These are phyloP conservation scores for Cerceris ruficornis DNA, from an alignment of 2,888 invertebrate species.

Conservation along the genomic window DNA sequence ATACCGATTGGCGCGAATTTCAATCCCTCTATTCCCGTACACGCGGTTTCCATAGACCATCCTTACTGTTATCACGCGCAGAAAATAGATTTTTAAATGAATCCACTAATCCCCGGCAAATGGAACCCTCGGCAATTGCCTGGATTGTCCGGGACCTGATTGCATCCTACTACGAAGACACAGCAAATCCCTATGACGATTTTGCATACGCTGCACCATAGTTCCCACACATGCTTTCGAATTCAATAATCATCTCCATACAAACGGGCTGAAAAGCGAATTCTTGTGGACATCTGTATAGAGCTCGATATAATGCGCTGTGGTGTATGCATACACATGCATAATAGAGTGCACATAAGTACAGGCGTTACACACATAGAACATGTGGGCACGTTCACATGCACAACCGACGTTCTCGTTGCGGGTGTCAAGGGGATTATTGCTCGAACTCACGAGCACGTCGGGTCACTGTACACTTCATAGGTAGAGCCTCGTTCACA, in stretches of 20 bases:
- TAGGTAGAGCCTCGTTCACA: conserved; percentile 61
- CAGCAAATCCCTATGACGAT: not conserved
- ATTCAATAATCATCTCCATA: conserved; percentile 37
- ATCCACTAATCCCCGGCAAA: too few species aligned
- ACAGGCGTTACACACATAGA: conserved; percentile 1
- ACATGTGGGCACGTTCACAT: too few species aligned
- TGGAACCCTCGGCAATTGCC: too few species aligned
- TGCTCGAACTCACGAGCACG: conserved; percentile 67
- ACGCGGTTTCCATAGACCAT: too few species aligned
- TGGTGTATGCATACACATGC: conserved; percentile 5
- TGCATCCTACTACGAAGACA: conserved; percentile 2
- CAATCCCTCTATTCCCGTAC: too few species aligned
- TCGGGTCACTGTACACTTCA: conserved; percentile 69
- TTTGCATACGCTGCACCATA: not conserved
- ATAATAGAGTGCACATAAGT: not conserved
- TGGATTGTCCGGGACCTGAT: not conserved
- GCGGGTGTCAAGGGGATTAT: conserved; percentile 71
- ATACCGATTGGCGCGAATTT: too few species aligned
- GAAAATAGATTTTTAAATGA: too few species aligned
- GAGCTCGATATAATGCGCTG: conserved; percentile 36
- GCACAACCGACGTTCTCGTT: conserved; percentile 45
- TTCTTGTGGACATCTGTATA: conserved; percentile 34
- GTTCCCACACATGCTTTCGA: conserved; percentile 34
- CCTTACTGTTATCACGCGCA: too few species aligned
- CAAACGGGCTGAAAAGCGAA: conserved; percentile 49